These are phyloP conservation scores for Mimumesa dahlbomi DNA, from an alignment of 2,888 invertebrate genomes.

Conservation along the genomic window DNA sequence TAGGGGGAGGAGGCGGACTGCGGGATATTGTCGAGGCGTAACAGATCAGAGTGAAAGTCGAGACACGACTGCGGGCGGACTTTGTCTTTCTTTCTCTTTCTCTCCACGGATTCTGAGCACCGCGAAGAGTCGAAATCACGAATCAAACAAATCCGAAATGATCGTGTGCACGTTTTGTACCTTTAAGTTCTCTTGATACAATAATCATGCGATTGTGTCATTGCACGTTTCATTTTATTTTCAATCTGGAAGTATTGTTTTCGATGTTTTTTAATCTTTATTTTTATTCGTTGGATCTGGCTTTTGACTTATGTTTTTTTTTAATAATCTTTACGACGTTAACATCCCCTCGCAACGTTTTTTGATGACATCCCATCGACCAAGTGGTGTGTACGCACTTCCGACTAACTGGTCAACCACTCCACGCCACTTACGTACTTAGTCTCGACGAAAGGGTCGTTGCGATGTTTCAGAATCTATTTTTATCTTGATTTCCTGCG, in stretches of 20 bases:
- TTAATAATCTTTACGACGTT: too few relatives aligned
- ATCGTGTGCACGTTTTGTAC: slow-evolving; percentile 37
- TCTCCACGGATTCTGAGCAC: slow-evolving; percentile 15
- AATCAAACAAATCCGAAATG: slow-evolving; percentile 44
- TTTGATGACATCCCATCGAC: slow-evolving; percentile 47
- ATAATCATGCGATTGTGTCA: slow-evolving; percentile 54
- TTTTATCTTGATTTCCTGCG: slow-evolving; percentile 58
- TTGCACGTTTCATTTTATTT: slow-evolving; percentile 1
- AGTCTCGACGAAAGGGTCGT: slow-evolving; percentile 68
- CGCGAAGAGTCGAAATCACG: slow-evolving; percentile 42
- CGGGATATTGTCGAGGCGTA: slow-evolving; percentile 71
- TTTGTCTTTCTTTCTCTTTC: slow-evolving; percentile 21
- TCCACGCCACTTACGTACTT: slow-evolving; percentile 75
- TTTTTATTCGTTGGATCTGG: neutral
- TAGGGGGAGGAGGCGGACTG: slow-evolving; percentile 41
- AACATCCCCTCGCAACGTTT: slow-evolving; percentile 43
- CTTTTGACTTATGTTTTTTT: neutral
- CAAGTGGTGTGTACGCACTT: slow-evolving; percentile 59
- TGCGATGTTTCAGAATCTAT: slow-evolving; percentile 62
- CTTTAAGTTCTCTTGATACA: slow-evolving; percentile 47
- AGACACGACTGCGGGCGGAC: slow-evolving; percentile 61
- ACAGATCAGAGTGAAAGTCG: slow-evolving; percentile 75
- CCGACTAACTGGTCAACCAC: slow-evolving; percentile 72
- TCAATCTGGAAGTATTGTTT: too few relatives aligned
- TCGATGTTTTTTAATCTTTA: neutral